phyloP scores from a whole-genome alignment of 2,797 vertebrate genomes.

The Sebastes minor region DNA sequence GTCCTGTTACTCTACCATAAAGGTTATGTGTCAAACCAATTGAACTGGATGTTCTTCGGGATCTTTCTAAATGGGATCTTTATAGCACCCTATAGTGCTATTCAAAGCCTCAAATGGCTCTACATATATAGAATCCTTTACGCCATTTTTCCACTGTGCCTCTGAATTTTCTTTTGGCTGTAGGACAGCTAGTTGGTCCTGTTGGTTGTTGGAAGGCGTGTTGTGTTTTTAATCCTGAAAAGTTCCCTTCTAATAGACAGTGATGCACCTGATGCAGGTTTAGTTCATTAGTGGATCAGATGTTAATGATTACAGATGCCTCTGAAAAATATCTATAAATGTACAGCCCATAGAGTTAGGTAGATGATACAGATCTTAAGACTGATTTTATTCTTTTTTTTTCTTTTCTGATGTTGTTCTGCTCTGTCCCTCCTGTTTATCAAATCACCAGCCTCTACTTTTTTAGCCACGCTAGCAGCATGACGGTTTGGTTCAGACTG shows the following conservation, averaged over 20 bases:
- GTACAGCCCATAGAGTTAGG: background rate
- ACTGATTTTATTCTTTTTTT: background rate
- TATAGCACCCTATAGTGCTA: slow-evolving; percentile 19
- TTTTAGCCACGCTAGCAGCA: no score
- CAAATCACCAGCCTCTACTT: background rate
- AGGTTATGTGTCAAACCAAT: slow-evolving; percentile 22
- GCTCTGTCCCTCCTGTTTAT: background rate
- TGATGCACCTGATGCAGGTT: background rate
- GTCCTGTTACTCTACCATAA: slow-evolving; percentile 12
- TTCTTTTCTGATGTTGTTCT: background rate
- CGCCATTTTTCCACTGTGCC: slow-evolving; percentile 3
- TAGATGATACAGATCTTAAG: background rate
- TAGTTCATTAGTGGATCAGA: background rate
- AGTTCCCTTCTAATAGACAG: background rate
- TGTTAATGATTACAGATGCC: background rate
- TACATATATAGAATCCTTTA: slow-evolving; percentile 7
- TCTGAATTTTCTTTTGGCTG: slow-evolving; percentile 8
- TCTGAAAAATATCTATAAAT: background rate
- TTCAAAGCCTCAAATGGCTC: slow-evolving; percentile 29
- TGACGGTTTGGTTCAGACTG: background rate
- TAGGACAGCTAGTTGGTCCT: background rate
- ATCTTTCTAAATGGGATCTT: slow-evolving; percentile 40
- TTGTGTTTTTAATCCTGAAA: background rate
- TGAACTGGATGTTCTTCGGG: slow-evolving; percentile 13
- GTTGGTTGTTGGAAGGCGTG: background rate